Conservation (phyloP, 1,140 invertebrate genomes). For the Oncopodura yosiiana region DNA sequence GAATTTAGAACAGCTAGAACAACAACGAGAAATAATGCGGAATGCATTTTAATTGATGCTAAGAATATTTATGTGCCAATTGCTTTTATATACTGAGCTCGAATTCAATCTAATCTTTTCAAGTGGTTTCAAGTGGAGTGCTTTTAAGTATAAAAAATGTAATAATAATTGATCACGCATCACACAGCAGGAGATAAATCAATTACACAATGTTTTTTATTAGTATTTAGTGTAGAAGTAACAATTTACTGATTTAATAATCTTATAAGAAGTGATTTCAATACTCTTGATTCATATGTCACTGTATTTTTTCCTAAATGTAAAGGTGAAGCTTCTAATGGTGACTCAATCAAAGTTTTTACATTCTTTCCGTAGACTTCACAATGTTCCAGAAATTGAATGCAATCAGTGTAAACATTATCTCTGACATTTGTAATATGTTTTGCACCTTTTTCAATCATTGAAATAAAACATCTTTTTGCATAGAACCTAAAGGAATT, state of each 20-base stretch:
- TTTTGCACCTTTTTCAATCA: constrained; percentile 84
- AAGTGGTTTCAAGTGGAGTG: no score
- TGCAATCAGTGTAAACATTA: constrained; percentile 76
- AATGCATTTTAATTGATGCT: no score
- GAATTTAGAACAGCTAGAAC: no score
- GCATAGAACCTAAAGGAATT: constrained; percentile 61
- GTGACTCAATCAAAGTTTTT: constrained; percentile 68
- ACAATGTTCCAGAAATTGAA: constrained; percentile 86
- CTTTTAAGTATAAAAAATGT: background rate
- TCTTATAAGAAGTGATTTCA: constrained; percentile 74
- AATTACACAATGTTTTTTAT: no score
- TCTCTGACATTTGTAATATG: constrained; percentile 84
- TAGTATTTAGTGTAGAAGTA: no score
- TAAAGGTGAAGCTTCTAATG: constrained; percentile 59
- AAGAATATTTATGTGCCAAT: no score
- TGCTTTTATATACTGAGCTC: no score
- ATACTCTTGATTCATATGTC: constrained; percentile 75
- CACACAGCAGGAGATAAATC: no score
- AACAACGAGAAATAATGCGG: no score
- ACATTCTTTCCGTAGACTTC: constrained; percentile 80
- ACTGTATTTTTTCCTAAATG: constrained; percentile 82
- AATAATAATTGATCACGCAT: no score
- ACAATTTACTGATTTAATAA: constrained; percentile 40
- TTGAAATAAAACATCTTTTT: constrained; percentile 85
- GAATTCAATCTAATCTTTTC: no score